Conservation (phyloP, 2,888 invertebrate species). For the Resseliella maxima region DNA sequence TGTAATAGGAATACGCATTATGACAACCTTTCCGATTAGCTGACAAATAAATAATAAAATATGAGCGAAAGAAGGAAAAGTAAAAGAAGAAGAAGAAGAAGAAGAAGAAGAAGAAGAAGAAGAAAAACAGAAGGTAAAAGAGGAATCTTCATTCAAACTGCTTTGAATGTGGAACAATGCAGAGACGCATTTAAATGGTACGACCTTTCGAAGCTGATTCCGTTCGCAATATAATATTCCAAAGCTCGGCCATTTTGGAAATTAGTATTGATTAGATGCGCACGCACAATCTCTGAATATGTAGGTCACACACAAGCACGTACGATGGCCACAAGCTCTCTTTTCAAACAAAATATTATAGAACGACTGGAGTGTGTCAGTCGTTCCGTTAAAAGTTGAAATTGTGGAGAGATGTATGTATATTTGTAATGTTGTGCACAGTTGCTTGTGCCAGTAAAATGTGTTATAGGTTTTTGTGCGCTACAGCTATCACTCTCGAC, state of each 20-base stretch:
- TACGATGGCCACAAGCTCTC: neutral
- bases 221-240: neutral
- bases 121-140: no score
- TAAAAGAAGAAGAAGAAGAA: no score
- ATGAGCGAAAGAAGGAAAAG: neutral
- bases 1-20: neutral
- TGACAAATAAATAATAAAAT: no score
- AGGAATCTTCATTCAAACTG: neutral
- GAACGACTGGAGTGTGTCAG: conserved; percentile 3
- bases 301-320: neutral
- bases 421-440: neutral
- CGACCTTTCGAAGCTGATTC: neutral
- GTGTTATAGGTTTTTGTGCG: neutral
- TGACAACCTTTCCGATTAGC: neutral
- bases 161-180: neutral
- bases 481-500: neutral
- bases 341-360: neutral
- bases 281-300: conserved; percentile 24
- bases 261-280: conserved; percentile 53
- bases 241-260: conserved; percentile 53
- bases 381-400: neutral
- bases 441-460: neutral
- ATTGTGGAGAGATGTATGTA: neutral
- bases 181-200: neutral
- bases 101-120: neutral